Evolutionary conservation across 2,888 invertebrate genomes (phyloP), one percentile per base, ranked within the genome.

Genomic region (Sceliomorpha sp.): DNA sequence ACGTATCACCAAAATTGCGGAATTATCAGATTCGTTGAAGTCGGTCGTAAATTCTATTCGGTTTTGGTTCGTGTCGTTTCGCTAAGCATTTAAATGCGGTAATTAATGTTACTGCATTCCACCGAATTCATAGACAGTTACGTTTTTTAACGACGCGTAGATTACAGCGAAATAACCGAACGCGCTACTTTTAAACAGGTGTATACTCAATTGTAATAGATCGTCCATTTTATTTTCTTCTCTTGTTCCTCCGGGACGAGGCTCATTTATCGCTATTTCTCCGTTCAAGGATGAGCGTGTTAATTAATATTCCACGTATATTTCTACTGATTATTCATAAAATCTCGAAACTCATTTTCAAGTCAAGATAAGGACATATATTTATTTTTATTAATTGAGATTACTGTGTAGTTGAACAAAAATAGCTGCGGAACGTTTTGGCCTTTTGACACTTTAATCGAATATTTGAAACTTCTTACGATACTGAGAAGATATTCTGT

Each of bases 291-390:
- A 48, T 34, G 32, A n/a, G 32, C 1, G 24, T 2, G 44, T 56
- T 60, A 62, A 62, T 62, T 68, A 68, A 58, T 62, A 68, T 68
- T 56, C 62, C 24, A 13, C 34, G 51, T 62, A 34, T 24, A 50
- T 50, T 55, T 50, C 51, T 37, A 13, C 34, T 62, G 51, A 68
- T 62, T 68, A 68, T 68, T 68, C 60, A 62, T 50, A 56, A 68
- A 56, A 56, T 56, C 13, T 12, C 29, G 20, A 40, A 51, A 62
- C 68, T 34, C 13, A 56, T 68, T 60, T 40, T 7, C 31, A 9
- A 32, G 13, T 17, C n/a, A 24, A 50, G 56, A 62, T 50, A 51
- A 62, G 51, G 45, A 26, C 9, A 26, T 50, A 55, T 27, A 44
- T 45, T 56, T 26, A 40, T 37, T 51, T 56, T 51, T n/a, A 50